Percentiles rank a stretch among this genome's conserved stretches.
phyloP scores from a whole-genome alignment of 2,113 vertebrate genomes.

The Oophaga pumilio region DNA sequence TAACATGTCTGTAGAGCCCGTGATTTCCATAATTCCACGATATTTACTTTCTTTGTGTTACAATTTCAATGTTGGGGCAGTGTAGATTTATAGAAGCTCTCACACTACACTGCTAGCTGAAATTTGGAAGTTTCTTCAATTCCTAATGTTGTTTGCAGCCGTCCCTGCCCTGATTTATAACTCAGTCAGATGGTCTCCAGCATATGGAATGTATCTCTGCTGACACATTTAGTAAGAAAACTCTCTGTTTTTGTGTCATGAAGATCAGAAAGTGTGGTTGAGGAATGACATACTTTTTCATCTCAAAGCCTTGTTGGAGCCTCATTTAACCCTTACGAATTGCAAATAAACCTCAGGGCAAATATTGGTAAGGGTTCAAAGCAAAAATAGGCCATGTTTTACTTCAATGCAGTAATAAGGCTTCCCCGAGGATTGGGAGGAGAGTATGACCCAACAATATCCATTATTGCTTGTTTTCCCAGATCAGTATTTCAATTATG shows the following conservation, averaged over 20 bases:
- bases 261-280: conserved; percentile 26
- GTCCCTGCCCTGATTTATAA: conserved; percentile 43
- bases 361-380: conserved; percentile 36
- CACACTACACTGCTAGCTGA: conserved; percentile 2
- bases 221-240: conserved; percentile 50
- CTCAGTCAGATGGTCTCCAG: conserved; percentile 6
- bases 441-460: conserved; percentile 21
- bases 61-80: too few relatives aligned
- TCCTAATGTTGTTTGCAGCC: background rate
- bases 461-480: conserved; percentile 13
- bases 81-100: background rate
- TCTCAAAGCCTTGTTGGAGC: background rate
- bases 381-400: background rate
- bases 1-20: too few relatives aligned
- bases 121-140: conserved; percentile 23
- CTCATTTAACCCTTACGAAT: conserved; percentile 41
- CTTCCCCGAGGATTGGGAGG: conserved; percentile 35
- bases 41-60: too few relatives aligned
- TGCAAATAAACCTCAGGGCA: conserved; percentile 25
- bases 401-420: conserved; percentile 6
- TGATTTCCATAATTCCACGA: too few relatives aligned
- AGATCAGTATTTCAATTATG: conserved; percentile 2
- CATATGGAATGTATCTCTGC: conserved; percentile 47
- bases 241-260: conserved; percentile 33
- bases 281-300: conserved; percentile 47